A percentile compares a stretch with the other conserved stretches of the same genome.
Conservation (phyloP, 2,113 vertebrate species). For the Emberiza fucata region DNA sequence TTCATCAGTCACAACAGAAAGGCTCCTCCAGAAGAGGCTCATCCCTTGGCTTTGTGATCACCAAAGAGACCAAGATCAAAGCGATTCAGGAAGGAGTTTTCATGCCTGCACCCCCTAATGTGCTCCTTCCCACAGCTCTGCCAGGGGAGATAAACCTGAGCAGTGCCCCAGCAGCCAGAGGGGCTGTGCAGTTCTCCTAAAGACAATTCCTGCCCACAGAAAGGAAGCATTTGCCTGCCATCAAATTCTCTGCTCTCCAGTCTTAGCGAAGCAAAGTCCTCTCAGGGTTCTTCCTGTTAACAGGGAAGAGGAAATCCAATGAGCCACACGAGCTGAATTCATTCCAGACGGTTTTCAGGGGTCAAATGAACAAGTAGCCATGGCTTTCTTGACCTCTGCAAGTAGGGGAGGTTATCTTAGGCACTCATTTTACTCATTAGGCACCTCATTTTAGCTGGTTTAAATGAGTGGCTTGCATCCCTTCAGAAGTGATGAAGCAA, state of each 20-base stretch:
- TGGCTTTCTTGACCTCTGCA: background rate
- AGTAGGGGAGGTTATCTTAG: background rate
- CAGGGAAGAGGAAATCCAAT: background rate
- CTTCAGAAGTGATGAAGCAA: background rate
- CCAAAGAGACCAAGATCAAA: constrained; percentile 15
- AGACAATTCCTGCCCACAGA: background rate
- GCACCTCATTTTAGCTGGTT: background rate
- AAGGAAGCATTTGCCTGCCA: background rate
- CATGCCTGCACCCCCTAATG: background rate
- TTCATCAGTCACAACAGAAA: constrained; percentile 14
- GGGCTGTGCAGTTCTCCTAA: background rate
- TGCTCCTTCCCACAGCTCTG: background rate
- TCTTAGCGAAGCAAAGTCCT: background rate
- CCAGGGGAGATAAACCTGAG: background rate
- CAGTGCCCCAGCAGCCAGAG: background rate
- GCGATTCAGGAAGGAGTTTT: background rate
- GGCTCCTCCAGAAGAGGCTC: constrained; percentile 21
- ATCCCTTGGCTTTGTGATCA: constrained; percentile 9
- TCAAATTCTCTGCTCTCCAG: background rate
- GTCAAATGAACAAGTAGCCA: background rate
- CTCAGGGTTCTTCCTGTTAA: background rate
- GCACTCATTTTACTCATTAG: background rate
- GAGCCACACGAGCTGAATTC: background rate
- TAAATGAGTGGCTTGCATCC: background rate
- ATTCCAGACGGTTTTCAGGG: background rate